Evolutionary conservation across 2,888 invertebrate genomes (phyloP).

Genomic region (Drosophila tripunctata): DNA sequence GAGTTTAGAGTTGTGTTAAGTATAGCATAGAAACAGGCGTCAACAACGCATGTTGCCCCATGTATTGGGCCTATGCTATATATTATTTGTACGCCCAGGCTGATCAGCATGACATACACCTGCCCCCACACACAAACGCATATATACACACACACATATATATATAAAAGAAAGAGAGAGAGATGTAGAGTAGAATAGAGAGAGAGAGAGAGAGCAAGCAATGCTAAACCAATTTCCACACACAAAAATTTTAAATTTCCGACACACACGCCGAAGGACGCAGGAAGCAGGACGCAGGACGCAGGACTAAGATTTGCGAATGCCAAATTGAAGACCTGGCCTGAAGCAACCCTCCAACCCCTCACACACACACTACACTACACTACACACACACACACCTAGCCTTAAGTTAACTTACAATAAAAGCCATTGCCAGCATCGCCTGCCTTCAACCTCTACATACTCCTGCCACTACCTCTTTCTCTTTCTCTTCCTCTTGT

Average conservation of each 20-base stretch:
- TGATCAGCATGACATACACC: slow-evolving; percentile 57
- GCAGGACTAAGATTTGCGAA: slow-evolving; percentile 65
- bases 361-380: slow-evolving; percentile 13
- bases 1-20: slow-evolving; percentile 60
- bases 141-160: slow-evolving; percentile 7
- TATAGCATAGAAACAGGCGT: slow-evolving; percentile 55
- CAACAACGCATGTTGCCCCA: slow-evolving; percentile 14
- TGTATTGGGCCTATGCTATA: slow-evolving; percentile 34
- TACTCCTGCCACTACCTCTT: neutral
- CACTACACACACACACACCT: slow-evolving; percentile 19
- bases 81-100: slow-evolving; percentile 50
- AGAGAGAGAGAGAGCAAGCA: slow-evolving; percentile 18
- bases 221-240: slow-evolving; percentile 73
- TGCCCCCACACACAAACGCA: slow-evolving; percentile 25
- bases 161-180: neutral
- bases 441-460: neutral
- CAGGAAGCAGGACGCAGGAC: slow-evolving; percentile 22
- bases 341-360: slow-evolving; percentile 33
- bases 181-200: neutral
- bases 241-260: slow-evolving; percentile 73
- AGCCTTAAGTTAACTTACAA: slow-evolving; percentile 70
- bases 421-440: slow-evolving; percentile 57
- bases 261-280: slow-evolving; percentile 30
- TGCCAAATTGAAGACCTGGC: slow-evolving; percentile 62
- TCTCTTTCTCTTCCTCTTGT: slow-evolving; percentile 1